Evolutionary conservation across 2,797 vertebrate genomes (phyloP).

Genomic region (Limnodromus scolopaceus): DNA sequence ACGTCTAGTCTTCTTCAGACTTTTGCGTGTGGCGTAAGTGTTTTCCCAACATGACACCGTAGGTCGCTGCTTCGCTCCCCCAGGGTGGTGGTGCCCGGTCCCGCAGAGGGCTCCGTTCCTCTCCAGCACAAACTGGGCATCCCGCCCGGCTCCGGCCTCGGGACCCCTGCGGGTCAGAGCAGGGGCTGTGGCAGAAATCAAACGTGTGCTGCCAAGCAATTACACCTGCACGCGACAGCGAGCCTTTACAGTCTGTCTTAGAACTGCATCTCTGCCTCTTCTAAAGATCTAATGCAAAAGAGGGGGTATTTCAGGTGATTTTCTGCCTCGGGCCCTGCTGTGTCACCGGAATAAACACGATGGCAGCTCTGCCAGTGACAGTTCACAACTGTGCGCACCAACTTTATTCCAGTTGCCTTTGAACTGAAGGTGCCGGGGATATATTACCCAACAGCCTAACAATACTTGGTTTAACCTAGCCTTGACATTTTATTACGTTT

Average conservation of each 20-base stretch:
- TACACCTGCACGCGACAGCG: background rate
- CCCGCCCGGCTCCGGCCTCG: rapidly evolving
- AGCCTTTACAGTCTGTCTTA: background rate
- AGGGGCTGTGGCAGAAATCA: background rate
- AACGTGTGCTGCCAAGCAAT: rapidly evolving
- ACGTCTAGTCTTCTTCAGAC: background rate
- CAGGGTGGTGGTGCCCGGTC: background rate
- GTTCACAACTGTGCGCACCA: background rate
- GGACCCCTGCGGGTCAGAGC: rapidly evolving
- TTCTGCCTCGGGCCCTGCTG: background rate
- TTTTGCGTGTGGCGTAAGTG: background rate
- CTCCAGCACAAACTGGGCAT: rapidly evolving
- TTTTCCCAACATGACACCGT: background rate
- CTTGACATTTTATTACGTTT: background rate
- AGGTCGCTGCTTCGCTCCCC: background rate
- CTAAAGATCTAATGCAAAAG: background rate
- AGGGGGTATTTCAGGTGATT: background rate
- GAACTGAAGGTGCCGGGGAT: background rate
- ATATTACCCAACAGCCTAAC: background rate
- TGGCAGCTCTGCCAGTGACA: background rate
- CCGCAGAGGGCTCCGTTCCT: rapidly evolving
- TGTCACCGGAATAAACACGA: rapidly evolving
- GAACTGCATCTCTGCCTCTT: background rate
- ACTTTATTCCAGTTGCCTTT: background rate
- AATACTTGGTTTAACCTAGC: background rate